phyloP scores from a whole-genome alignment of 2,888 invertebrate genomes.

The Diachrysia chrysitis region DNA sequence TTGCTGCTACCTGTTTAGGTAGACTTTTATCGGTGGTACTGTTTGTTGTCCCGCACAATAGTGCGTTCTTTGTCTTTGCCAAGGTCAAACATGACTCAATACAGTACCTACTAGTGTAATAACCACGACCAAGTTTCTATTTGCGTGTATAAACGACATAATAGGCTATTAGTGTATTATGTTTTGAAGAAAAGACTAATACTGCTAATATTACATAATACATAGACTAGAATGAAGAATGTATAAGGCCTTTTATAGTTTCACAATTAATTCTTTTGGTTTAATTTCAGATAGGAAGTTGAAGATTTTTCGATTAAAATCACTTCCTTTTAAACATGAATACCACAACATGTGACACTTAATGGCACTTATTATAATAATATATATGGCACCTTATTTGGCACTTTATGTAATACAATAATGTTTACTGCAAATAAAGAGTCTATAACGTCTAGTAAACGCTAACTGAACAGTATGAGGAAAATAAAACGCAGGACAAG shows the following conservation, averaged over 20 bases:
- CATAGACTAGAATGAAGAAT: too few relatives aligned
- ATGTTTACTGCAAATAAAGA: not conserved
- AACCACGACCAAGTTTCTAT: conserved; percentile 46
- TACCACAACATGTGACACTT: too few relatives aligned
- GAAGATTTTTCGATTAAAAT: too few relatives aligned
- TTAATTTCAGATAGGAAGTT: too few relatives aligned
- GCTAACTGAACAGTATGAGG: conserved; percentile 40
- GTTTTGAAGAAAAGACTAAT: conserved; percentile 12
- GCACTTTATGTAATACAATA: not conserved
- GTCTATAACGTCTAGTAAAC: conserved; percentile 16
- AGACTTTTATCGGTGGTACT: conserved; percentile 80
- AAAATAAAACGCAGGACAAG: conserved; percentile 46
- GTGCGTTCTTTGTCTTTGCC: conserved; percentile 83
- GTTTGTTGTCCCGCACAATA: conserved; percentile 75
- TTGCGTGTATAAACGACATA: conserved; percentile 41
- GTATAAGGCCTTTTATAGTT: too few relatives aligned
- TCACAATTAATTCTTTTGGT: too few relatives aligned
- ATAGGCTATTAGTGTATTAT: conserved; percentile 32
- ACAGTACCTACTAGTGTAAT: conserved; percentile 47
- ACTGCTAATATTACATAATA: conserved; percentile 11
- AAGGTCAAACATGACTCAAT: conserved; percentile 76
- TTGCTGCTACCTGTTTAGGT: conserved; percentile 73
- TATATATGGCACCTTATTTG: too few relatives aligned
- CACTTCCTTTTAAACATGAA: too few relatives aligned
- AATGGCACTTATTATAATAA: too few relatives aligned